These are phyloP conservation scores for Sus cebifrons DNA, from an alignment of 2,797 vertebrate genomes.

Conservation along the genomic window DNA sequence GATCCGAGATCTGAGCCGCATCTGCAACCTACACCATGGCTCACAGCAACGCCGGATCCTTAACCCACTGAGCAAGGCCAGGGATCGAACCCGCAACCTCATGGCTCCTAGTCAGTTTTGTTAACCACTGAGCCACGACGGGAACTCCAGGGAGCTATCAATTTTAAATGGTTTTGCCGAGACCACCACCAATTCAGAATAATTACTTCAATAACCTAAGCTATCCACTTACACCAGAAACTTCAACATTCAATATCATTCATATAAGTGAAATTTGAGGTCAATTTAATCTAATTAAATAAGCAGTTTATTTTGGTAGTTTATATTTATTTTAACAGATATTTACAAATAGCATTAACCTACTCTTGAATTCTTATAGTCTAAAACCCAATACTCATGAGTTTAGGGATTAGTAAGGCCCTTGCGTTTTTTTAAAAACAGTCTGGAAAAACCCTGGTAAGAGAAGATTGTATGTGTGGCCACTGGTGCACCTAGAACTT, in stretches of 20 bases:
- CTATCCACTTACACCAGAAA: conserved; percentile 72
- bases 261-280: conserved; percentile 77
- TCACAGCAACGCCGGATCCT: too few species aligned
- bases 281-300: conserved; percentile 81
- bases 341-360: background rate
- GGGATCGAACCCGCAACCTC: too few species aligned
- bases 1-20: too few species aligned
- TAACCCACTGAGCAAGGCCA: too few species aligned
- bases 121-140: too few species aligned
- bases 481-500: background rate
- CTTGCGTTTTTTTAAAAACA: background rate
- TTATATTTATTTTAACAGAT: conserved; percentile 67
- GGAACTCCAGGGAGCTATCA: conserved; percentile 82
- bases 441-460: background rate
- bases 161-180: conserved; percentile 87
- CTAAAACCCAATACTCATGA: background rate
- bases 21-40: too few species aligned
- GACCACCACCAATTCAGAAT: conserved; percentile 90
- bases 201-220: conserved; percentile 90
- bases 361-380: background rate
- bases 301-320: conserved; percentile 38
- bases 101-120: too few species aligned
- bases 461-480: background rate
- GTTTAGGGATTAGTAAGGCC: background rate
- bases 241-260: conserved; percentile 86